phyloP scores from a whole-genome alignment of 2,797 vertebrate genomes.

The Lagorchestes hirsutus region DNA sequence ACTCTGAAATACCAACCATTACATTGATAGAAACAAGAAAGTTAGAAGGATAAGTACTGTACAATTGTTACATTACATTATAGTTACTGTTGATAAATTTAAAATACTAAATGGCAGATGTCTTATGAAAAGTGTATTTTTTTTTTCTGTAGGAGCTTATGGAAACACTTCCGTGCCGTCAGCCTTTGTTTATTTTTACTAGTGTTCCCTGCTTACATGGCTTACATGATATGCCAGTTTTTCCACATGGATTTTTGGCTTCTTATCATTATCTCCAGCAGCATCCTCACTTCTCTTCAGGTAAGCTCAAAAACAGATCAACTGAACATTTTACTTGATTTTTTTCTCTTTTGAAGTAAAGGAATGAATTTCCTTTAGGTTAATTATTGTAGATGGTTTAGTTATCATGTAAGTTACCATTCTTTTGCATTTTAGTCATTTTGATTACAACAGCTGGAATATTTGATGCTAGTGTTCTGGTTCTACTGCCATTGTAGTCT shows the following conservation, averaged over 20 bases:
- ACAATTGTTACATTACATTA: neutral
- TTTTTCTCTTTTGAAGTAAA: constrained; percentile 29
- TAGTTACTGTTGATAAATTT: neutral
- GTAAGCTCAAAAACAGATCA: constrained; percentile 82
- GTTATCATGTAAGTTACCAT: neutral
- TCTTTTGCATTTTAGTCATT: neutral
- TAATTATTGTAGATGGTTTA: constrained; percentile 7
- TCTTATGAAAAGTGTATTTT: neutral
- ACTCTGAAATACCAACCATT: neutral
- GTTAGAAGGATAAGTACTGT: neutral
- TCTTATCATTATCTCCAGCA: constrained; percentile 98
- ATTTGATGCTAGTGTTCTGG: constrained; percentile 23
- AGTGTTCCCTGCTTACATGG: constrained; percentile 98
- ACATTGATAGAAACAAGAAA: neutral
- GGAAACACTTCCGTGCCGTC: constrained; percentile 98
- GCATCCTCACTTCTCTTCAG: constrained; percentile 98
- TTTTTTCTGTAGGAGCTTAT: constrained; percentile 91
- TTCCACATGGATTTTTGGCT: constrained; percentile 99
- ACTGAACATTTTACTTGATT: constrained; percentile 8
- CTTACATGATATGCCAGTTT: constrained; percentile 99
- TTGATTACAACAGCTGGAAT: neutral
- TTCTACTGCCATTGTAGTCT: neutral
- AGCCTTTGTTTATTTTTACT: constrained; percentile 96
- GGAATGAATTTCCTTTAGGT: constrained; percentile 30
- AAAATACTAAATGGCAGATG: constrained; percentile 10